Conservation (phyloP, 2,888 invertebrate genomes). For the Gastrophysa polygoni region DNA sequence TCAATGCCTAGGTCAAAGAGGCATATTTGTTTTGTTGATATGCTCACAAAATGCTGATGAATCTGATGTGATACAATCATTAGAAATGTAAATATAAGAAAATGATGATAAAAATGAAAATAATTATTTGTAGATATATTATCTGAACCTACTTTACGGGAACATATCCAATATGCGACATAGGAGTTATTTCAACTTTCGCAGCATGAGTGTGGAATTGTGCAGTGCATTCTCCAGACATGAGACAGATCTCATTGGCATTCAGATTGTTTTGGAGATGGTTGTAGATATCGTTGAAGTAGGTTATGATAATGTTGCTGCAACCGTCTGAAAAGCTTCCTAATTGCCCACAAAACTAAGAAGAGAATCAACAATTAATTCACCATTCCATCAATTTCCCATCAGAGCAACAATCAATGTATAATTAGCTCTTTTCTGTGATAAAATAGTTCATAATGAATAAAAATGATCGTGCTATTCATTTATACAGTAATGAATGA, state of each 20-base stretch:
- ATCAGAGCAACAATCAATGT: no score
- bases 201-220: conserved; percentile 69
- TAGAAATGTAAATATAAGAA: no score
- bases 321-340: conserved; percentile 82
- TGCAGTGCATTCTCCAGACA: conserved; percentile 75
- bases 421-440: no score
- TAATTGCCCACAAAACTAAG: conserved; percentile 69
- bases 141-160: conserved; percentile 54
- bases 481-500: no score
- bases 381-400: background rate
- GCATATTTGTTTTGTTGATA: no score
- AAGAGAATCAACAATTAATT: conserved; percentile 24
- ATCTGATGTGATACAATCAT: no score
- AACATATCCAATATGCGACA: conserved; percentile 64
- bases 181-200: conserved; percentile 63
- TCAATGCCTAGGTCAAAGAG: no score
- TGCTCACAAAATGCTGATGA: no score
- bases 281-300: conserved; percentile 74
- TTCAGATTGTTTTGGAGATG: conserved; percentile 68
- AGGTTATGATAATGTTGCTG: conserved; percentile 71
- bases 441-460: no score
- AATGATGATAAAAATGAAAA: no score
- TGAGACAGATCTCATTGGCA: conserved; percentile 71
- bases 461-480: no score
- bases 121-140: no score